Evolutionary conservation across 1,140 invertebrate species (phyloP).

Genomic region (Drosophila pectinifera): DNA sequence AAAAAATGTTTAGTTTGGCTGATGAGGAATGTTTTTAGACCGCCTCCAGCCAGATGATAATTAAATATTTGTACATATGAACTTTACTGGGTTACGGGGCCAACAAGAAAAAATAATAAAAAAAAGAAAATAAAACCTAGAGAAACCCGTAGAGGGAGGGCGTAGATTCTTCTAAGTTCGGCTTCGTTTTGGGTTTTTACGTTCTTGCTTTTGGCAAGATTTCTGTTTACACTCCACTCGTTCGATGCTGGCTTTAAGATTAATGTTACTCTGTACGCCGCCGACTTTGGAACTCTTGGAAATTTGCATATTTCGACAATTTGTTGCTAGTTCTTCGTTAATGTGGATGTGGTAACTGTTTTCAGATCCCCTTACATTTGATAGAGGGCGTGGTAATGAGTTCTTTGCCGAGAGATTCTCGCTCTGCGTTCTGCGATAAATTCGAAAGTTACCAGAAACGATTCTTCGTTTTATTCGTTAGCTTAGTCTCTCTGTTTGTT

Average conservation of each 20-base stretch:
- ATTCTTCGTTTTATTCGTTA: conserved; percentile 18
- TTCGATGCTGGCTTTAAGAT: conserved; percentile 61
- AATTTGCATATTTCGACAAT: conserved; percentile 72
- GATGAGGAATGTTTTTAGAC: conserved; percentile 46
- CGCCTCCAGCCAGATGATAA: conserved; percentile 55
- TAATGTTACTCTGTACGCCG: conserved; percentile 51
- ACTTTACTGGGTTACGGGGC: conserved; percentile 72
- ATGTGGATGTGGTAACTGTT: conserved; percentile 54
- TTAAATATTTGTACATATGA: conserved; percentile 78
- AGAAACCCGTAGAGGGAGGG: neutral
- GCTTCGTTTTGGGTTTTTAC: conserved; percentile 26
- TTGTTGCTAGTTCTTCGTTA: conserved; percentile 45
- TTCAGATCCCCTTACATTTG: conserved; percentile 18
- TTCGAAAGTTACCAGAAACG: conserved; percentile 62
- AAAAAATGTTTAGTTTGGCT: conserved; percentile 34
- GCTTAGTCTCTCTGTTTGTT: conserved; percentile 34
- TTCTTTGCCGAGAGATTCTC: conserved; percentile 46
- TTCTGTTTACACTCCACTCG: conserved; percentile 46
- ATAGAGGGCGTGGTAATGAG: conserved; percentile 65
- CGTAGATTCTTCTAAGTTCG: conserved; percentile 15
- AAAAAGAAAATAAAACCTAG: conserved; percentile 14
- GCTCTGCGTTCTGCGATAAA: conserved; percentile 45
- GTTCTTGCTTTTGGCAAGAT: conserved; percentile 56
- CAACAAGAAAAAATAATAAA: conserved; percentile 30
- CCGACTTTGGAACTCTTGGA: conserved; percentile 22